A percentile compares a stretch with the other conserved stretches of the same genome.
These are phyloP conservation scores for Macrotus californicus DNA, from an alignment of 2,113 vertebrate species.

Conservation along the genomic window DNA sequence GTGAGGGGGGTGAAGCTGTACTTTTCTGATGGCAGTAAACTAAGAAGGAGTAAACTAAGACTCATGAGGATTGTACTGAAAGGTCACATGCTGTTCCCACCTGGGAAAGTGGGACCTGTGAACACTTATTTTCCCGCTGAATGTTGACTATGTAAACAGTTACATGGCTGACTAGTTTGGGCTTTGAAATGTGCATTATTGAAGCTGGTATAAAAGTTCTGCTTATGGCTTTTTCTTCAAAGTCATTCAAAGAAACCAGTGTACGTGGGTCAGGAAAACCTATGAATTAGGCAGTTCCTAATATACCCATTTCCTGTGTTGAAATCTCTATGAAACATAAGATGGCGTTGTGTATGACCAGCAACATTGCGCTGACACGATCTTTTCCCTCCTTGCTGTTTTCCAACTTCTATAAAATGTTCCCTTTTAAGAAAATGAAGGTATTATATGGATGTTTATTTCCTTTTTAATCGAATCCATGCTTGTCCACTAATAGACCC, in stretches of 20 bases:
- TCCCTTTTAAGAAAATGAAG: constrained; percentile 74
- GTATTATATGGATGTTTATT: constrained; percentile 76
- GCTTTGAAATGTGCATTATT: constrained; percentile 60
- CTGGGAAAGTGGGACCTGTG: constrained; percentile 40
- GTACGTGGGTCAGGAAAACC: constrained; percentile 54
- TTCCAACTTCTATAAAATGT: constrained; percentile 66
- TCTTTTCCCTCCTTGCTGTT: constrained; percentile 67
- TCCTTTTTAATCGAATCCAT: constrained; percentile 76
- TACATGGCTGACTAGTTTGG: constrained; percentile 30
- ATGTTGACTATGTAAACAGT: constrained; percentile 74
- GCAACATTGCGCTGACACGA: constrained; percentile 71
- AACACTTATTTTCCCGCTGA: constrained; percentile 61
- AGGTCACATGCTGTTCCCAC: constrained; percentile 55
- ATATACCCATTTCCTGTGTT: constrained; percentile 69
- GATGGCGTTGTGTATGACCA: constrained; percentile 68
- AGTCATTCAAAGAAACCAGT: constrained; percentile 68
- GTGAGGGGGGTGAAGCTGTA: not conserved
- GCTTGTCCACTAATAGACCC: constrained; percentile 75
- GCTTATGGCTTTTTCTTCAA: constrained; percentile 57
- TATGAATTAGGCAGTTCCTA: constrained; percentile 69
- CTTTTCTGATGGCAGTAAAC: not conserved
- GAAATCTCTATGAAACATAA: constrained; percentile 74
- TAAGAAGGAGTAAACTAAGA: not conserved
- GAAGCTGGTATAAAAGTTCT: constrained; percentile 51
- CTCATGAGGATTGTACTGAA: constrained; percentile 60